A percentile compares a stretch with the other conserved stretches of the same genome.
These are phyloP conservation scores for Euschistus heros DNA, from an alignment of 1,140 invertebrate species.

Conservation along the genomic window DNA sequence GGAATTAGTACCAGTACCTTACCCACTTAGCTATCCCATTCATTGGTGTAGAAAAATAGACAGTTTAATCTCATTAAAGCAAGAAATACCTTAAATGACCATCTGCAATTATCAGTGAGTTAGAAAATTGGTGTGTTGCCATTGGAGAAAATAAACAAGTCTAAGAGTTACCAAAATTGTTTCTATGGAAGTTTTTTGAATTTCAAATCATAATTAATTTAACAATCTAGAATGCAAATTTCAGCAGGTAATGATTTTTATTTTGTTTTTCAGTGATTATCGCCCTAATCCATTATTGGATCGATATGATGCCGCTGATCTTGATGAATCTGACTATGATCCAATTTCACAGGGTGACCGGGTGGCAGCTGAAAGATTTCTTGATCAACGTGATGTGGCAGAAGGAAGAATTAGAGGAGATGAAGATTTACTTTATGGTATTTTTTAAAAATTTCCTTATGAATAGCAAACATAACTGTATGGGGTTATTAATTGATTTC, in stretches of 20 bases:
- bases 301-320: slow-evolving; percentile 67
- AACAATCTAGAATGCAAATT: too few relatives aligned
- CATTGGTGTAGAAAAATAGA: too few relatives aligned
- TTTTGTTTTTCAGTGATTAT: slow-evolving; percentile 67
- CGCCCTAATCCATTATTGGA: slow-evolving; percentile 91
- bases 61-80: too few relatives aligned
- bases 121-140: too few relatives aligned
- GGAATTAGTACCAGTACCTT: too few relatives aligned
- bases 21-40: too few relatives aligned
- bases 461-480: neutral
- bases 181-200: too few relatives aligned
- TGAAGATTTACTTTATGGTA: slow-evolving; percentile 61
- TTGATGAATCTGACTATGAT: slow-evolving; percentile 79
- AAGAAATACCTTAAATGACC: too few relatives aligned
- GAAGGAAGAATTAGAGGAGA: slow-evolving; percentile 62
- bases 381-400: slow-evolving; percentile 75
- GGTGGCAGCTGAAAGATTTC: slow-evolving; percentile 73
- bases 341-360: slow-evolving; percentile 76
- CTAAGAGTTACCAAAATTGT: too few relatives aligned
- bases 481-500: neutral
- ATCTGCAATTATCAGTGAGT: too few relatives aligned
- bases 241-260: slow-evolving; percentile 4
- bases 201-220: too few relatives aligned
- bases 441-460: neutral
- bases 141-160: too few relatives aligned